phyloP scores from a whole-genome alignment of 2,888 invertebrate species.

The Drosophila basisetae region DNA sequence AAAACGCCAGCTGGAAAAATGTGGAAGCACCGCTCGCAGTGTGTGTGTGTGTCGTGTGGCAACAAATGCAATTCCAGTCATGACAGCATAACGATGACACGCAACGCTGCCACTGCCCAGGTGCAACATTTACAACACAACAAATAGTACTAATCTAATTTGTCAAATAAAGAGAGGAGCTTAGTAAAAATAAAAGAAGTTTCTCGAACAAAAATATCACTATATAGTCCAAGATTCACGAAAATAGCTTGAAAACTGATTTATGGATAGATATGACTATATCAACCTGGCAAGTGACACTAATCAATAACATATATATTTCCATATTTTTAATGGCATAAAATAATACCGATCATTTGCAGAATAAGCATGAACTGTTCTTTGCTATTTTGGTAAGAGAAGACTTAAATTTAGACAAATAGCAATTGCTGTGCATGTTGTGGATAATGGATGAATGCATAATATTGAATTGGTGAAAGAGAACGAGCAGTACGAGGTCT shows the following conservation, averaged over 20 bases:
- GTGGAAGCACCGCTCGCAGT: conserved; percentile 48
- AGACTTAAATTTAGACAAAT: background rate
- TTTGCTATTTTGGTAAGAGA: background rate
- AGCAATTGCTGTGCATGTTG: background rate
- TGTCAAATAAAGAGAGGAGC: background rate
- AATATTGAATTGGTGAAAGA: background rate
- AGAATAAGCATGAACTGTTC: background rate
- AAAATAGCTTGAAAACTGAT: background rate
- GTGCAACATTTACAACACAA: conserved; percentile 15
- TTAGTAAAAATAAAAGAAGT: background rate
- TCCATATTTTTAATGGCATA: background rate
- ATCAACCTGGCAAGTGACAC: background rate
- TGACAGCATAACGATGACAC: conserved; percentile 57
- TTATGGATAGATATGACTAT: background rate
- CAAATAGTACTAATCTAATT: background rate
- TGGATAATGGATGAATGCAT: background rate
- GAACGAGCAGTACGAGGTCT: background rate
- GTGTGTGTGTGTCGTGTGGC: conserved; percentile 28
- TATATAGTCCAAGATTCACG: background rate
- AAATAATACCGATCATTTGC: background rate
- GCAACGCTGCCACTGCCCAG: conserved; percentile 49
- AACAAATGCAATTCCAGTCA: conserved; percentile 58
- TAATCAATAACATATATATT: background rate
- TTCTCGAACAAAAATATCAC: background rate
- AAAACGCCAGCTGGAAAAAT: conserved; percentile 60